phyloP scores from a whole-genome alignment of 2,888 invertebrate species.

The Hetaerina titia region DNA sequence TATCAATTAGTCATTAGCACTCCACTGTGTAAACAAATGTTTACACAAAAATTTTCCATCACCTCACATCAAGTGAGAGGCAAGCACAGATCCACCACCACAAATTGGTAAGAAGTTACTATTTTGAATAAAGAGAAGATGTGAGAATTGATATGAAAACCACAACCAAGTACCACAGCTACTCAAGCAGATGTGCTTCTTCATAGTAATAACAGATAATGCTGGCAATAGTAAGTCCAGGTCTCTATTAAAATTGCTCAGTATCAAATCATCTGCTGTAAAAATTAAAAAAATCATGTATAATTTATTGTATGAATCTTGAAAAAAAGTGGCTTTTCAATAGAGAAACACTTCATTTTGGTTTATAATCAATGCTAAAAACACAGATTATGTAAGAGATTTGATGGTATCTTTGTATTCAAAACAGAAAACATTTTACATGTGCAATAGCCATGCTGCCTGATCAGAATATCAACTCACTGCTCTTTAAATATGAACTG shows the following conservation, averaged over 20 bases:
- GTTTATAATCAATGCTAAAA: background rate
- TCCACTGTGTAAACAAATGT: background rate
- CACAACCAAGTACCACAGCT: slow-evolving; percentile 8
- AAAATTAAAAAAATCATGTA: background rate
- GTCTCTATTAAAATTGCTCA: background rate
- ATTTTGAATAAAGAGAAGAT: background rate
- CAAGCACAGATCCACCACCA: background rate
- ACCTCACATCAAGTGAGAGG: background rate
- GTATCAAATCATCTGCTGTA: background rate
- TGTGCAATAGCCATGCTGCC: too few species aligned
- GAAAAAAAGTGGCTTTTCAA: background rate
- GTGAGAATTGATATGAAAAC: background rate
- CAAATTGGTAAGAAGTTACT: background rate
- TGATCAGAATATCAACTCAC: too few species aligned
- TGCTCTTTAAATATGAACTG: too few species aligned
- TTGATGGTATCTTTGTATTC: background rate
- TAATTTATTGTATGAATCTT: background rate
- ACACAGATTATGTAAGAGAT: background rate
- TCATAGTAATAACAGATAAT: background rate
- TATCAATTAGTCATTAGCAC: slow-evolving; percentile 9
- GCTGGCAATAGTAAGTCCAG: background rate
- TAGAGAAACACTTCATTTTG: background rate
- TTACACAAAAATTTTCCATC: slow-evolving; percentile 19
- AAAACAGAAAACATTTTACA: too few species aligned
- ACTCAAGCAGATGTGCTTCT: slow-evolving; percentile 1